Conservation (phyloP, 1,140 invertebrate genomes). For the Aleiodes sp. region DNA sequence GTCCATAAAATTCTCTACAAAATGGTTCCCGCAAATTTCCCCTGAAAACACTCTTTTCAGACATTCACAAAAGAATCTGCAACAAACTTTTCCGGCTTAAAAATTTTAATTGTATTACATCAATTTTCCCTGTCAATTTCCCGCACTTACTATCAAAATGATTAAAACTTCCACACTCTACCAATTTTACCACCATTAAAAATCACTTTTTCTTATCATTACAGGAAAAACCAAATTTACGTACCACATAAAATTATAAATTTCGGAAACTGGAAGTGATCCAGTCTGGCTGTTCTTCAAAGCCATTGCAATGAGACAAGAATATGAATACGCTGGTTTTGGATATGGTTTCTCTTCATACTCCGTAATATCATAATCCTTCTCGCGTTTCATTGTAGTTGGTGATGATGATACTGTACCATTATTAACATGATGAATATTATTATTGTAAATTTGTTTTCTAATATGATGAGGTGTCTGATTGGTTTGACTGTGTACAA, state of each 20-base stretch:
- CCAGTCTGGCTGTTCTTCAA: constrained; percentile 95
- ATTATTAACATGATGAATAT: constrained; percentile 58
- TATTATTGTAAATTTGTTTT: constrained; percentile 65
- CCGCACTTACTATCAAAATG: no score
- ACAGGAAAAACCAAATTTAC: no score
- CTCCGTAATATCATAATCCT: constrained; percentile 55
- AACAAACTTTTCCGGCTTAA: no score
- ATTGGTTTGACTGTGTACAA: constrained; percentile 45
- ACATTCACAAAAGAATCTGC: no score
- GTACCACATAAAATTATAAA: constrained; percentile 98
- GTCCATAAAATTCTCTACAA: no score
- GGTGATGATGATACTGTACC: constrained; percentile 40
- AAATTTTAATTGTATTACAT: no score
- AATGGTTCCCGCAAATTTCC: no score
- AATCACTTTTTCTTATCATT: no score
- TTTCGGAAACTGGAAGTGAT: constrained; percentile 95
- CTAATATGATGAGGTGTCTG: constrained; percentile 53
- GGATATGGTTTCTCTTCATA: constrained; percentile 81
- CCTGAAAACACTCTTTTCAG: no score
- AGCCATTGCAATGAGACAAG: constrained; percentile 96
- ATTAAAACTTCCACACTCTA: no score
- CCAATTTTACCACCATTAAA: no score
- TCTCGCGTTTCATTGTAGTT: constrained; percentile 52
- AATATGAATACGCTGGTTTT: constrained; percentile 97
- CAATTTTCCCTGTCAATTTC: no score